These are phyloP conservation scores for Trachythela sp. DNA, from an alignment of 64 coral and sea anemone species.

Conservation along the genomic window DNA sequence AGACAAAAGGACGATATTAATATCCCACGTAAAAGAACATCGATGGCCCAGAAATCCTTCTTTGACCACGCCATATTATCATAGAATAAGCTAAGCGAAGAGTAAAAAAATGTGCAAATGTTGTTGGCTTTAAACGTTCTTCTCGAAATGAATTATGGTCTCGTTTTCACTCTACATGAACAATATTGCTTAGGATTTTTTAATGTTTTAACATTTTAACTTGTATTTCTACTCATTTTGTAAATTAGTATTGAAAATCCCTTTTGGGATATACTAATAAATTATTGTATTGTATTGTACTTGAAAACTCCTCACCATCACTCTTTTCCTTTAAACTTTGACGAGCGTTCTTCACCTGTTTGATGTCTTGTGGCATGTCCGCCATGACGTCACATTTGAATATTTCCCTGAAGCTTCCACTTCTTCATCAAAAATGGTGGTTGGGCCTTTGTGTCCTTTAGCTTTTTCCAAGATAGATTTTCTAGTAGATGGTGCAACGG, in stretches of 20 bases:
- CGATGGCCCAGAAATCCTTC: background rate
- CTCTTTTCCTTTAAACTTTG: too few species aligned
- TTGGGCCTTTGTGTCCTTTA: too few species aligned
- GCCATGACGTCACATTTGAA: too few species aligned
- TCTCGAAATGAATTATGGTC: background rate
- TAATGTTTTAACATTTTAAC: background rate
- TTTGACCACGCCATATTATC: background rate
- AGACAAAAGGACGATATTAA: background rate
- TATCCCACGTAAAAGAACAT: background rate
- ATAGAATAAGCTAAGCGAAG: background rate
- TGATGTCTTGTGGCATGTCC: too few species aligned
- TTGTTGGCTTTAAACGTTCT: background rate
- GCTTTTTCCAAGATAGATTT: too few species aligned
- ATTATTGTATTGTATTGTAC: background rate
- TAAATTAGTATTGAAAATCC: constrained; percentile 33
- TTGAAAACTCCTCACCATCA: too few species aligned
- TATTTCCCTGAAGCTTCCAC: too few species aligned
- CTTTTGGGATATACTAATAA: constrained; percentile 26
- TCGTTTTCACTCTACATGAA: background rate
- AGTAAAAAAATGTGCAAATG: background rate
- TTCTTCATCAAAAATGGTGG: too few species aligned
- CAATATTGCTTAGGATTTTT: background rate
- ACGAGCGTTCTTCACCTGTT: too few species aligned
- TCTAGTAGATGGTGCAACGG: too few species aligned
- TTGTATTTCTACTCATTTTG: constrained; percentile 14